A percentile compares a stretch with the other conserved stretches of the same genome.
These are phyloP conservation scores for Pachyuromys duprasi DNA, from an alignment of 2,797 vertebrate genomes.

Conservation along the genomic window DNA sequence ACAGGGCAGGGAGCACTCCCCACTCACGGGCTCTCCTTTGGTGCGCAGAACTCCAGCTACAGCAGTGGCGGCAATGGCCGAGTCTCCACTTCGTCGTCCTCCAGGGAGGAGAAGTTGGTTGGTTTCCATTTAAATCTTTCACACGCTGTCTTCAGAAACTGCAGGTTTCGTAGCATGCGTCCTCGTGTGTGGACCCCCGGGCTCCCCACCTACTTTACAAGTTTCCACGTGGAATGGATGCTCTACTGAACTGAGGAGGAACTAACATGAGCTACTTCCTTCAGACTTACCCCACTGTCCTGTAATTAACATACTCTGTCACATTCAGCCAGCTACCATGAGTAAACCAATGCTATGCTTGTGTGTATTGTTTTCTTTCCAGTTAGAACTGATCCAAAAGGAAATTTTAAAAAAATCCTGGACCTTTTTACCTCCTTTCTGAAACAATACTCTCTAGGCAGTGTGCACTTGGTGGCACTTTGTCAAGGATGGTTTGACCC, in stretches of 20 bases:
- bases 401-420: not conserved
- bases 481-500: not conserved
- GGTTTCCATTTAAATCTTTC: conserved; percentile 82
- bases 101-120: conserved; percentile 88
- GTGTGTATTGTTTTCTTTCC: not conserved
- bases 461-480: not conserved
- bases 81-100: conserved; percentile 75
- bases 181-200: not conserved
- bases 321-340: not conserved
- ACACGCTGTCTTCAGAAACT: conserved; percentile 5
- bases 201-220: not conserved
- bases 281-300: not conserved
- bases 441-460: not conserved
- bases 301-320: rapidly evolving
- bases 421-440: not conserved
- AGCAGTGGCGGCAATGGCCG: conserved; percentile 85
- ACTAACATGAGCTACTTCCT: not conserved
- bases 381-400: not conserved
- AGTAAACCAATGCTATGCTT: not conserved
- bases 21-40: not conserved
- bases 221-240: not conserved
- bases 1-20: rapidly evolving
- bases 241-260: not conserved
- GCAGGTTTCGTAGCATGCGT: conserved; percentile 11
- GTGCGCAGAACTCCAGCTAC: conserved; percentile 87